Conservation (phyloP, 1,140 invertebrate species). For the Hycleus phaleratus region DNA sequence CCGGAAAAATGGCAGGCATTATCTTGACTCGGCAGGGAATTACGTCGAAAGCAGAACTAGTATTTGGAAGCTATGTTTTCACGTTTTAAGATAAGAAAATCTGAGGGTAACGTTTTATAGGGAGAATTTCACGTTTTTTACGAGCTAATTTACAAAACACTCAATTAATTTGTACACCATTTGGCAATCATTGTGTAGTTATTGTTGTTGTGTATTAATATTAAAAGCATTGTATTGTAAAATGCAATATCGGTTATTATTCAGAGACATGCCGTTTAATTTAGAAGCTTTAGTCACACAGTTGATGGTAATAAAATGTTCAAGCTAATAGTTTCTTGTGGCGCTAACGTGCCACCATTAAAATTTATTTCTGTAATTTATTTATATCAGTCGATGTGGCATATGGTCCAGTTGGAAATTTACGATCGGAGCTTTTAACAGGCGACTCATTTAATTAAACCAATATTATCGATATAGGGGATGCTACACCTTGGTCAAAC, state of each 20-base stretch:
- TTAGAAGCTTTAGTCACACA: conserved; percentile 23
- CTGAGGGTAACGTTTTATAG: too few relatives aligned
- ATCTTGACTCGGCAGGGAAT: conserved; percentile 32
- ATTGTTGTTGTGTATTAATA: too few relatives aligned
- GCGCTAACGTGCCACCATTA: conserved; percentile 32
- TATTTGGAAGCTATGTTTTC: background rate
- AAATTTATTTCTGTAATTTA: conserved; percentile 33
- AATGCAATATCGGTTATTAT: conserved; percentile 4
- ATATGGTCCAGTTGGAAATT: conserved; percentile 21
- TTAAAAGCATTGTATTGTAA: background rate
- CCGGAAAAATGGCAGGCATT: conserved; percentile 35
- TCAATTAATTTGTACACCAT: too few relatives aligned
- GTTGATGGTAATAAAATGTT: conserved; percentile 28
- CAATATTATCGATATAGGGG: too few relatives aligned
- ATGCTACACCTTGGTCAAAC: too few relatives aligned
- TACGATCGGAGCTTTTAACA: conserved; percentile 8
- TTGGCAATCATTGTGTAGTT: too few relatives aligned
- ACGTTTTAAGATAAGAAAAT: too few relatives aligned
- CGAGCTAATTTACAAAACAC: too few relatives aligned
- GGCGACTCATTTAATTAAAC: conserved; percentile 4
- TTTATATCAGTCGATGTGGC: conserved; percentile 22
- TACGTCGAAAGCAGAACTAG: conserved; percentile 8
- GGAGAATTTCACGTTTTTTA: too few relatives aligned
- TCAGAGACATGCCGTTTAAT: conserved; percentile 19
- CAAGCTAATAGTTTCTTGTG: conserved; percentile 30